Conservation (phyloP, 2,797 vertebrate species). For the Rhinophrynus dorsalis region DNA sequence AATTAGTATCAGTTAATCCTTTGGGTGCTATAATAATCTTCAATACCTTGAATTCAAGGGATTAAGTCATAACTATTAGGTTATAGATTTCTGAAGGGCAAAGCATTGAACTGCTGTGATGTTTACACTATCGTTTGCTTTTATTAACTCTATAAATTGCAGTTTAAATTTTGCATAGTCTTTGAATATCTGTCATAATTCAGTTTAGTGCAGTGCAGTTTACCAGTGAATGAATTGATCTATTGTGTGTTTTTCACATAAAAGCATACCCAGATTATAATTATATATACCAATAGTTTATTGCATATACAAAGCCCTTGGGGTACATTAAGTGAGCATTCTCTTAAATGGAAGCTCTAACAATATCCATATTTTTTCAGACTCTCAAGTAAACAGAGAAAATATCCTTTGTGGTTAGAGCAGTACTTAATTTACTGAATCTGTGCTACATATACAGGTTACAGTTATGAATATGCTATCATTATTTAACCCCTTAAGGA, state of each 20-base stretch:
- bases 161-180: slow-evolving; percentile 24
- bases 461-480: too few species aligned
- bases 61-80: slow-evolving; percentile 6
- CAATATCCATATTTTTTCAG: slow-evolving; percentile 28
- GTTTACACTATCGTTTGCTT: slow-evolving; percentile 28
- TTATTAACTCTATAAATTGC: slow-evolving; percentile 46
- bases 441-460: too few species aligned
- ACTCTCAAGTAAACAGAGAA: slow-evolving; percentile 14
- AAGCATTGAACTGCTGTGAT: slow-evolving; percentile 19
- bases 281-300: slow-evolving; percentile 43
- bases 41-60: too few species aligned
- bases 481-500: too few species aligned
- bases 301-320: slow-evolving; percentile 36
- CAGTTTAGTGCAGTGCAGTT: slow-evolving; percentile 33
- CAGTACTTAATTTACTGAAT: slow-evolving; percentile 3
- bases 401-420: slow-evolving; percentile 20
- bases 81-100: slow-evolving; percentile 14
- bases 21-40: too few species aligned
- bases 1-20: too few species aligned
- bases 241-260: slow-evolving; percentile 19
- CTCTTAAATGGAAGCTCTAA: slow-evolving; percentile 22
- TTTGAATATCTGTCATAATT: slow-evolving; percentile 37
- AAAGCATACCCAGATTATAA: slow-evolving; percentile 37
- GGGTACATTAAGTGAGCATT: slow-evolving; percentile 25
- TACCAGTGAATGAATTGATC: slow-evolving; percentile 39